A percentile compares a stretch with the other conserved stretches of the same genome.
Conservation (phyloP, 2,113 vertebrate genomes). For the Marcusenius ussheri region DNA sequence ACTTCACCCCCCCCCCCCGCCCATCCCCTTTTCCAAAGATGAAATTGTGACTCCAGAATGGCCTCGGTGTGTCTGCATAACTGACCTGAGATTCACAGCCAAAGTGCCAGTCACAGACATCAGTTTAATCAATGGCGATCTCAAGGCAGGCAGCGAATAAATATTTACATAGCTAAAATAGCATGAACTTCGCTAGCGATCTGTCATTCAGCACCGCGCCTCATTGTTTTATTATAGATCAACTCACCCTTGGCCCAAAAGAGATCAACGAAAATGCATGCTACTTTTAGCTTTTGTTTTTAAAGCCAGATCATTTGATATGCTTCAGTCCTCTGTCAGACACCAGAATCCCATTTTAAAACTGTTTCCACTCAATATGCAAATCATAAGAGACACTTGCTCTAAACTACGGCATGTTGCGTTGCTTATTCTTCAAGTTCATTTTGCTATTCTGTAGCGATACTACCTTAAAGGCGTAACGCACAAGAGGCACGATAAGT, state of each 20-base stretch:
- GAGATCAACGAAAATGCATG: neutral
- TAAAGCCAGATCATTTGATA: neutral
- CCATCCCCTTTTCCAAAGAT: neutral
- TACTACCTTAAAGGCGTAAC: neutral
- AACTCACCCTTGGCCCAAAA: neutral
- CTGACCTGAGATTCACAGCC: neutral
- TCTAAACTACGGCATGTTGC: neutral
- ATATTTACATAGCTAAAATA: slow-evolving; percentile 7
- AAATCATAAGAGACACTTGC: neutral
- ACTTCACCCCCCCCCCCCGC: no score
- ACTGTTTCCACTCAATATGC: neutral
- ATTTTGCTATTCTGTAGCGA: neutral
- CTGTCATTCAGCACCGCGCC: neutral
- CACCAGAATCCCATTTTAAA: neutral
- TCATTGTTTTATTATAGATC: neutral
- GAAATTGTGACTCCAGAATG: neutral
- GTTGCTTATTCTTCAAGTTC: no score
- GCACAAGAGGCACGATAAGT: neutral
- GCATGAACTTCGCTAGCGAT: neutral
- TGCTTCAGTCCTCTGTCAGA: neutral
- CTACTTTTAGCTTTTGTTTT: neutral
- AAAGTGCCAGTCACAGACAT: neutral
- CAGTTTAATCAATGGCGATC: slow-evolving; percentile 1
- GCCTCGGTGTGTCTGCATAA: neutral
- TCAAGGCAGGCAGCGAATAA: neutral